Base-by-base conservation (phyloP, 2,888 invertebrate genomes). In the Drosophila neotestacea region DNA sequence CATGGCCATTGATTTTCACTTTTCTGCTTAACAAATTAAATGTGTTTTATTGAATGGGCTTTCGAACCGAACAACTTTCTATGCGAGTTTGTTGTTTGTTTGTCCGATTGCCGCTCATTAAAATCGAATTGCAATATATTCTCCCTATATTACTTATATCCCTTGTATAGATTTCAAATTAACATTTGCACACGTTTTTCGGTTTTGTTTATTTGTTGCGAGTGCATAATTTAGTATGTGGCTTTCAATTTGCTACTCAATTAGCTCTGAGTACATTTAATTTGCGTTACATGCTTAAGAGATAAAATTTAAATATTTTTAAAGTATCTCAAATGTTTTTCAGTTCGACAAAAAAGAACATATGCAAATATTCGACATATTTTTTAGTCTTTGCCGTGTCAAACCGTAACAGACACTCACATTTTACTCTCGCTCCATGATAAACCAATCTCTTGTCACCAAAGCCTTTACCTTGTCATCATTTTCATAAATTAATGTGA, bases 401-500 rank as follows among this genome's bases (percentile, higher is more conserved):
- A 41, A 39, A 41, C 13, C 16, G 5, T 63, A 54, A 56, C 47
- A 39, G 16, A 10, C 9, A 38, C 3, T 4, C 27, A 39, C 32
- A n/a, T 46, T 32, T 34, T 27, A 32, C 4, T 10, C 34, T 50
- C 51, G 22, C 27, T 28, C 11, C 11, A 41, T 58, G 36, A 10
- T 48, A 28, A 38, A 7, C n/a, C 44, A 44, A 30, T 41, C 39
- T 16, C 28, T 16, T 42, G 6, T 30, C 34, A 44, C 16, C 52
- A 39, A 2, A 22, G 38, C 39, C 56, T 46, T 61, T 48, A 22
- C 46, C 54, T 62, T 80, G 56, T 82, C 69, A 72, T 60, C 81
- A 75, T 78, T 81, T 86, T 85, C 76, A 89, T 89, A 84, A 89
- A 84, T 84, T 78, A 81, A 87, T 81, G 70, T 44, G 55, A 64